Evolutionary conservation across 2,888 invertebrate species (phyloP).

Genomic region (Drosophila falleni): DNA sequence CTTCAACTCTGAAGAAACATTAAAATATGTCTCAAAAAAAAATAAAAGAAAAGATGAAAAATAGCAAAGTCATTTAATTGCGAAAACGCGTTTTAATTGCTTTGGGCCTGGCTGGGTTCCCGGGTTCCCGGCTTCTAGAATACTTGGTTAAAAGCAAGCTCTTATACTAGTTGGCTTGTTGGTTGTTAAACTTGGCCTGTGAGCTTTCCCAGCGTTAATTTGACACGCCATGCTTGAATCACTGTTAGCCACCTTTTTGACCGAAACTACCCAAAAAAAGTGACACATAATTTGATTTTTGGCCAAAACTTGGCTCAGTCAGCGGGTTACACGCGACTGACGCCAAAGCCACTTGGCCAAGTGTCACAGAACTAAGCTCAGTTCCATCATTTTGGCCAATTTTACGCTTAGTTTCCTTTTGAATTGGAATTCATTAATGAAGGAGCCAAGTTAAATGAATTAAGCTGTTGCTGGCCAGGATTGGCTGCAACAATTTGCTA

Average conservation of each 20-base stretch:
- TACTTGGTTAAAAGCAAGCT: constrained; percentile 46
- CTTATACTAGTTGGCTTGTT: constrained; percentile 31
- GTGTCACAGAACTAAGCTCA: constrained; percentile 29
- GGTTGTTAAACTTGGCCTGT: constrained; percentile 36
- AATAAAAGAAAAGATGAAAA: constrained; percentile 53
- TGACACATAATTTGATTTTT: constrained; percentile 51
- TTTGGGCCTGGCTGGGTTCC: constrained; percentile 51
- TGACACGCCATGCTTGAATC: constrained; percentile 24
- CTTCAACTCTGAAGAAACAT: constrained; percentile 29
- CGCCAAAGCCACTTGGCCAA: constrained; percentile 25
- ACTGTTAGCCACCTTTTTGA: constrained; percentile 31
- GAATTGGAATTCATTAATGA: constrained; percentile 21
- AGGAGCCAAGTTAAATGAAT: constrained; percentile 24
- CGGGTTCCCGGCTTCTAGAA: constrained; percentile 22
- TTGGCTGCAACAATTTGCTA: constrained; percentile 46
- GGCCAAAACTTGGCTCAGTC: constrained; percentile 25
- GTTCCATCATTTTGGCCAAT: constrained; percentile 26
- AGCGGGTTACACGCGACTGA: constrained; percentile 31
- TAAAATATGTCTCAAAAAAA: constrained; percentile 16
- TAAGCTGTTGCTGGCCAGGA: constrained; percentile 34
- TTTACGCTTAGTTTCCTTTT: constrained; percentile 47
- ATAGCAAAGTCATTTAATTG: constrained; percentile 80
- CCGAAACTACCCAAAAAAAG: constrained; percentile 31
- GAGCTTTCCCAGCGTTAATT: constrained; percentile 69
- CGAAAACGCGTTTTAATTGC: constrained; percentile 81